Evolutionary conservation across 2,888 invertebrate genomes (phyloP).

Genomic region (Omphaloscelis lunosa): DNA sequence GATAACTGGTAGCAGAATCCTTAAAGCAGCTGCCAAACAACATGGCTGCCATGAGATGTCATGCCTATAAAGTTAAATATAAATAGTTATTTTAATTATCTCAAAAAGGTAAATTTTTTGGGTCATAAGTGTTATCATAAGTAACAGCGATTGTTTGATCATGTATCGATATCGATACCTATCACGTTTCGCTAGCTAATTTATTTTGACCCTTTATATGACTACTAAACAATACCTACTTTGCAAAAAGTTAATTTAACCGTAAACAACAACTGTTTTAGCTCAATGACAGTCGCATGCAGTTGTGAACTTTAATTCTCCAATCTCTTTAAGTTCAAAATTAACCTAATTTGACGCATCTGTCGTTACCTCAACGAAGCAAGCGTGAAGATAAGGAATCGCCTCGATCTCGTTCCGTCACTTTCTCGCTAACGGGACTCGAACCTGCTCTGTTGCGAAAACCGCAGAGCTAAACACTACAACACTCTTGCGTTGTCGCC

Average conservation of each 20-base stretch:
- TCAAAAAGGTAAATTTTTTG: too few species aligned
- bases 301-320: background rate
- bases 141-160: too few species aligned
- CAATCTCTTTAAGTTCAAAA: background rate
- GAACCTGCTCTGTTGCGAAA: constrained; percentile 62
- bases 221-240: background rate
- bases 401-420: constrained; percentile 60
- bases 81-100: too few species aligned
- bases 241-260: background rate
- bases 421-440: constrained; percentile 66
- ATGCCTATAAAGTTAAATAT: too few species aligned
- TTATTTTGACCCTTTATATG: too few species aligned
- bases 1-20: too few species aligned
- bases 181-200: too few species aligned
- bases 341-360: constrained; percentile 22
- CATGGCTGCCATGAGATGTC: too few species aligned
- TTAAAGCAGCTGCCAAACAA: too few species aligned
- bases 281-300: background rate
- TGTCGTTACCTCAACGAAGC: constrained; percentile 27
- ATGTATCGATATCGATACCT: too few species aligned
- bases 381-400: constrained; percentile 57
- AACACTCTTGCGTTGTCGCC: constrained; percentile 33
- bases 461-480: constrained; percentile 42
- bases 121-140: too few species aligned
- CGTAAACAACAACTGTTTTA: background rate